Conservation (phyloP, 2,888 invertebrate genomes). For the Ophion slaviceki region DNA sequence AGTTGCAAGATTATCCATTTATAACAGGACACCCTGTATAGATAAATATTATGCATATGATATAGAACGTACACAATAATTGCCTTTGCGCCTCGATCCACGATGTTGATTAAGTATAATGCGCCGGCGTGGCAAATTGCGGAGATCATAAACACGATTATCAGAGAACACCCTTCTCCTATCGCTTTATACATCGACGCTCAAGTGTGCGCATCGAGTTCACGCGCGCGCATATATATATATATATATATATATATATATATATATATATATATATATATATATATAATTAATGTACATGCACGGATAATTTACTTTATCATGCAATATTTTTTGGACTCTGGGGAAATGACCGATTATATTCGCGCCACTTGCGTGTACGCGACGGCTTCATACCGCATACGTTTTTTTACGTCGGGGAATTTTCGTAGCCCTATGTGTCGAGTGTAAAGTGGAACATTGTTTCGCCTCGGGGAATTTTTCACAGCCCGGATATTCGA, state of each 20-base stretch:
- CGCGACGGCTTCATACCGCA: not conserved
- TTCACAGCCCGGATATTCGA: too few relatives aligned
- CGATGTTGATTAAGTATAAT: constrained; percentile 64
- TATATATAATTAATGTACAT: not conserved
- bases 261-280: not conserved
- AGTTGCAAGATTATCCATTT: too few relatives aligned
- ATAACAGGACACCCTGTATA: not conserved
- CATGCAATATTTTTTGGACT: constrained; percentile 51
- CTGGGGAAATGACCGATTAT: constrained; percentile 51
- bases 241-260: too few relatives aligned
- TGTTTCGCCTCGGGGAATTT: too few relatives aligned
- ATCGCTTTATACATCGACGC: constrained; percentile 20
- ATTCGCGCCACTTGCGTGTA: constrained; percentile 35
- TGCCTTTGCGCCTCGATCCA: constrained; percentile 58
- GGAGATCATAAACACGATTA: constrained; percentile 61
- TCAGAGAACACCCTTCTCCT: constrained; percentile 28
- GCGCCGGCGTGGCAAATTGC: constrained; percentile 64
- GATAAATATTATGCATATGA: constrained; percentile 1
- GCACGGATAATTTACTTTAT: constrained; percentile 15
- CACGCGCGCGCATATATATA: not conserved
- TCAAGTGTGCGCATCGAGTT: constrained; percentile 17
- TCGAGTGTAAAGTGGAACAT: too few relatives aligned
- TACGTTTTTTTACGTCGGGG: not conserved
- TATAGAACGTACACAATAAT: constrained; percentile 55
- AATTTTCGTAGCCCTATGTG: not conserved